These are phyloP conservation scores for Watsonalla binaria DNA, from an alignment of 2,888 invertebrate species.

Conservation along the genomic window DNA sequence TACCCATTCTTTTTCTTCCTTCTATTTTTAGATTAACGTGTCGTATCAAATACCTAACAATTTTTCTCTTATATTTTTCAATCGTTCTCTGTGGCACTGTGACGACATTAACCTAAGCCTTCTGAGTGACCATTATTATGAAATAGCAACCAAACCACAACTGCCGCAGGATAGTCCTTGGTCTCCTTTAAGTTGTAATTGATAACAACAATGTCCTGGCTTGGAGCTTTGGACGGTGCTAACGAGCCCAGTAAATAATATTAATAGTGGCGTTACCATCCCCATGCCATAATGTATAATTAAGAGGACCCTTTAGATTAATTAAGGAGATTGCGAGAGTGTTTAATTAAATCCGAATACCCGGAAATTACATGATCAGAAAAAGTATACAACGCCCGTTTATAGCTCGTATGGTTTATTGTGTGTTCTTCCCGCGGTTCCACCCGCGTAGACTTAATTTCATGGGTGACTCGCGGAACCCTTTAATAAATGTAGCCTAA, in stretches of 20 bases:
- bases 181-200: background rate
- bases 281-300: constrained; percentile 18
- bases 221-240: background rate
- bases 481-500: too few species aligned
- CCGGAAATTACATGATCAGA: background rate
- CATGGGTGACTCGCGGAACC: too few species aligned
- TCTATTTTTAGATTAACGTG: too few species aligned
- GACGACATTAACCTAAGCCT: background rate
- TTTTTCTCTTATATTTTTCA: too few species aligned
- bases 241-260: constrained; percentile 27
- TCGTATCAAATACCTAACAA: too few species aligned
- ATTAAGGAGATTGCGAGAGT: background rate
- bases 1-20: too few species aligned
- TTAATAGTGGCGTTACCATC: constrained; percentile 22
- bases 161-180: background rate
- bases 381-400: background rate
- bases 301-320: constrained; percentile 2
- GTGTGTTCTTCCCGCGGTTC: too few species aligned
- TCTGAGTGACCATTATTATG: background rate
- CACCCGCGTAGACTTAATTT: too few species aligned
- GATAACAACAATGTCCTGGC: background rate
- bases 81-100: too few species aligned
- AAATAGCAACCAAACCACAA: background rate
- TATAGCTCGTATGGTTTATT: too few species aligned
- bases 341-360: constrained; percentile 1